Base-by-base conservation (phyloP, 2,888 invertebrate genomes). In the Tiliacea citrago region DNA sequence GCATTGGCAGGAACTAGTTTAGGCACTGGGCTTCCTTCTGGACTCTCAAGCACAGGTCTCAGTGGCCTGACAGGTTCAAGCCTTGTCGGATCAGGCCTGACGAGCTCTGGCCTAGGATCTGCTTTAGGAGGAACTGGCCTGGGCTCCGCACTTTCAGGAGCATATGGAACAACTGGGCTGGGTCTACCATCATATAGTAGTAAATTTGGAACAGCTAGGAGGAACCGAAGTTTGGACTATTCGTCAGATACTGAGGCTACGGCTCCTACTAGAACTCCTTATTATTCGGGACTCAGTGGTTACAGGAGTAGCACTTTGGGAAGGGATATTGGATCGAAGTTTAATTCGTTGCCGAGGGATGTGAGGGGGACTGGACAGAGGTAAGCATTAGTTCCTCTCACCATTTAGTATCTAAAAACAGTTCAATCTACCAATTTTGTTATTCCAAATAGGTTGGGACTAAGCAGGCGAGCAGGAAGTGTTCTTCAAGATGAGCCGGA, bases 211-310 rank as follows among this genome's bases (percentile, higher is more conserved):
- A 96, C 98, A 79, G 97, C 97, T 2, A 97, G 98, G 89, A 97
- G 98, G 83, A 98, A 98, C 88, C 97, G 98, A 88, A 98, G 98
- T 84, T 96, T 99, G 92, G 99, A 99, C 95, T 99, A 99, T 94
- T 99, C 99, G 42, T 99, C 99, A 68, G 99, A 99, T 92, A 99
- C 99, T 0, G 99, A 99, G 96, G 98, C 98, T n/a, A 98, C 98
- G 0, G 98, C 98, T 80, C 98, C 98, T 10, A 97, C 98, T 21
- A 97, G 98, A 80, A 92, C 96, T 85, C 98, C 98, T 69, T 98
- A 98, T 91, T 98, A 98, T 93, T 98, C 98, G 87, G 97, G 96
- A 21, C 90, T 96, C 58, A 96, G 96, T 86, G 96, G 96, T 42
- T 96, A 96, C 73, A 92, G 96, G 73, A 96, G 96, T 90, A 96